phyloP scores from a whole-genome alignment of 2,888 invertebrate genomes.

The Suillia variegata region DNA sequence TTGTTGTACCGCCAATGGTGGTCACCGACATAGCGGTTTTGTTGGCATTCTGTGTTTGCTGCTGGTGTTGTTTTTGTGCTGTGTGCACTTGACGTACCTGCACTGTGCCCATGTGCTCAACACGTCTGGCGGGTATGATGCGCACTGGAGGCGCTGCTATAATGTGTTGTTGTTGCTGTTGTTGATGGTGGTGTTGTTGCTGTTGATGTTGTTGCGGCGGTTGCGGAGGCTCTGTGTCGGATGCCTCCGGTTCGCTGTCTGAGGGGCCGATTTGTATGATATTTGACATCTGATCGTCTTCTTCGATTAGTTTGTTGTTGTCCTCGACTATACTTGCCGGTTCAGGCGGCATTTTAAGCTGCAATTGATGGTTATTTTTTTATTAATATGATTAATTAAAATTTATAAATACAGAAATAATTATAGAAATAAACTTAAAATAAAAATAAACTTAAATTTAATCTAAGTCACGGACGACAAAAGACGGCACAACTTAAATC shows the following conservation, averaged over 20 bases:
- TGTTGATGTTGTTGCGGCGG: too few relatives aligned
- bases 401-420: too few relatives aligned
- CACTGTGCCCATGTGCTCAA: slow-evolving; percentile 46
- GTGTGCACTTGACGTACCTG: slow-evolving; percentile 40
- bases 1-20: slow-evolving; percentile 17
- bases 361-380: not conserved
- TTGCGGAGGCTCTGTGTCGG: slow-evolving; percentile 27
- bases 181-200: too few relatives aligned
- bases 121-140: slow-evolving; percentile 39
- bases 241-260: slow-evolving; percentile 25
- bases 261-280: slow-evolving; percentile 33
- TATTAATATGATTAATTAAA: not conserved
- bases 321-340: slow-evolving; percentile 11
- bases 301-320: slow-evolving; percentile 18
- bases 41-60: not conserved
- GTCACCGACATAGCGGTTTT: slow-evolving; percentile 11
- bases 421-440: too few relatives aligned
- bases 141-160: slow-evolving; percentile 27
- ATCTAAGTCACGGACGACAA: too few relatives aligned
- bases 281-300: slow-evolving; percentile 24
- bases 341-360: slow-evolving; percentile 4
- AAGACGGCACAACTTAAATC: too few relatives aligned
- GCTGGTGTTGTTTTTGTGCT: slow-evolving; percentile 28
- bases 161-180: slow-evolving; percentile 23
- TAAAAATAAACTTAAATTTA: too few relatives aligned